Percentiles rank a stretch among this genome's conserved stretches.
Conservation (phyloP, 2,113 vertebrate species). For the Phocoena phocoena region DNA sequence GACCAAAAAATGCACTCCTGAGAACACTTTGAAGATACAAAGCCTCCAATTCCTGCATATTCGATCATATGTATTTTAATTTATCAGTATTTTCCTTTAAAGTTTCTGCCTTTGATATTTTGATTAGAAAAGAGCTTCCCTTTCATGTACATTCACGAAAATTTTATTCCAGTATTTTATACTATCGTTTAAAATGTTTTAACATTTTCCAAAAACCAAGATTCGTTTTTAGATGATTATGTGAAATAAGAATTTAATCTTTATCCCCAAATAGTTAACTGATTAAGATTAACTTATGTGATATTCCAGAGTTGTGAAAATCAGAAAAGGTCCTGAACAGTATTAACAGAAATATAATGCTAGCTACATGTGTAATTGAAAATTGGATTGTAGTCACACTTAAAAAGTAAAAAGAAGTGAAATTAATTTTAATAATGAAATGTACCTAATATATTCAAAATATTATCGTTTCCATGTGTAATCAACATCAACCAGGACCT, state of each 20-base stretch:
- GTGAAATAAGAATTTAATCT: constrained; percentile 5
- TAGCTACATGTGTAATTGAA: not conserved
- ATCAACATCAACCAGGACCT: not conserved
- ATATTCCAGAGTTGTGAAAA: not conserved
- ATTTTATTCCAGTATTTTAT: constrained; percentile 7
- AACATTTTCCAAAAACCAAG: not conserved
- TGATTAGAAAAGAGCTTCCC: not conserved
- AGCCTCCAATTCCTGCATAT: not conserved
- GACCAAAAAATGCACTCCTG: not conserved
- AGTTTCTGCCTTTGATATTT: not conserved
- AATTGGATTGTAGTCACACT: not conserved
- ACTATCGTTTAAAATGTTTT: not conserved
- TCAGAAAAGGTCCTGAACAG: not conserved
- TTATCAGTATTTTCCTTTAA: constrained; percentile 16
- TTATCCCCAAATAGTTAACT: not conserved
- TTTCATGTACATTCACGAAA: not conserved
- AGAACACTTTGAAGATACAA: not conserved
- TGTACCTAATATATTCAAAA: constrained; percentile 6
- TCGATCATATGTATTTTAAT: not conserved
- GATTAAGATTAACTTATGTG: not conserved
- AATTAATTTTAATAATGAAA: constrained; percentile 26
- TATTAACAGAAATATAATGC: not conserved
- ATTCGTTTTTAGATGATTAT: constrained; percentile 24
- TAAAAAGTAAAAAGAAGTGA: not conserved
- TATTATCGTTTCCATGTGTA: not conserved